These are phyloP conservation scores for Panurus biarmicus DNA, from an alignment of 2,113 vertebrate genomes.

Conservation along the genomic window DNA sequence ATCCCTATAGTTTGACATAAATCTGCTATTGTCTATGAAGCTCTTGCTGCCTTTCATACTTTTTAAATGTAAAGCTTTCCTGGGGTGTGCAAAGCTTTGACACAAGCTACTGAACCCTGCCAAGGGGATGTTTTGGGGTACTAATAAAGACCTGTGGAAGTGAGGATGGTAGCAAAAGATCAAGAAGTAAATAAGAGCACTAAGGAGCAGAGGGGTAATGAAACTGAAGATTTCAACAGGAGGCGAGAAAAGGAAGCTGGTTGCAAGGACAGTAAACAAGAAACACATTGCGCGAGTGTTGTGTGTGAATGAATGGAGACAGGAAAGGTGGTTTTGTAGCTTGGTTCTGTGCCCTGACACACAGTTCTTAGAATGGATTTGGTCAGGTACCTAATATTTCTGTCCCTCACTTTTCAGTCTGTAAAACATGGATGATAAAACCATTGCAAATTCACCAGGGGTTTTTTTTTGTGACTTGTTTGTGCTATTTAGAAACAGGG, in stretches of 20 bases:
- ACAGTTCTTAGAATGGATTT: background rate
- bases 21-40: background rate
- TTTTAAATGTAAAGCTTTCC: background rate
- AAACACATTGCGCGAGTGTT: background rate
- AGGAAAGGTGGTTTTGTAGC: background rate
- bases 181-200: background rate
- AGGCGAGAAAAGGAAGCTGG: background rate
- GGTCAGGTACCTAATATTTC: background rate
- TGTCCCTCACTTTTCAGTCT: background rate
- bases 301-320: background rate
- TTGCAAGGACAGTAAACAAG: background rate
- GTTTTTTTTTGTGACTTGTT: background rate
- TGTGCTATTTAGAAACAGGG: background rate
- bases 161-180: background rate
- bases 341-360: background rate
- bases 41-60: background rate
- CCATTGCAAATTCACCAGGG: background rate
- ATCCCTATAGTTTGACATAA: background rate
- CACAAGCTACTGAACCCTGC: background rate
- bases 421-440: background rate
- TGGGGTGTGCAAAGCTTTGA: background rate
- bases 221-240: background rate
- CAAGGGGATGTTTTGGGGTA: background rate
- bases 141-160: background rate
- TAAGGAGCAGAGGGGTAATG: background rate